phyloP scores from a whole-genome alignment of 2,797 vertebrate species.

The Pseudotriccus pelzelni region DNA sequence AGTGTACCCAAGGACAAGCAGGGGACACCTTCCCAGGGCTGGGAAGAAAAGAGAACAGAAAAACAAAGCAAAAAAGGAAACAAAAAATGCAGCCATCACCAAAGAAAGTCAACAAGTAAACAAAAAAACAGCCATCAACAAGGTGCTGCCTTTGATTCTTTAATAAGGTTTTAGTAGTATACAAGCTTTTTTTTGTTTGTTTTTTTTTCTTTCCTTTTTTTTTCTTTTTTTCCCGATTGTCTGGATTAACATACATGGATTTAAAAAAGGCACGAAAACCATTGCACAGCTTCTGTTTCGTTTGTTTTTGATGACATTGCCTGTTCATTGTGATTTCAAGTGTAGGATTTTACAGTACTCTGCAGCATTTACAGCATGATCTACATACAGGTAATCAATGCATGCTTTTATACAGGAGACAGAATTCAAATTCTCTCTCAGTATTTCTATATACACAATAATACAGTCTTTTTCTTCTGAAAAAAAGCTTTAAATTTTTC shows the following conservation, averaged over 20 bases:
- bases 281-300: slow-evolving; percentile 82
- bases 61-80: background rate
- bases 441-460: slow-evolving; percentile 70
- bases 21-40: background rate
- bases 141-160: slow-evolving; percentile 83
- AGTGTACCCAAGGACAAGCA: background rate
- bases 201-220: slow-evolving; percentile 35
- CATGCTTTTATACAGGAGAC: slow-evolving; percentile 86
- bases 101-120: background rate
- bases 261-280: slow-evolving; percentile 97
- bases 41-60: background rate
- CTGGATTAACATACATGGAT: slow-evolving; percentile 94
- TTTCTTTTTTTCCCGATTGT: slow-evolving; percentile 82
- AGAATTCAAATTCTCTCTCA: slow-evolving; percentile 66
- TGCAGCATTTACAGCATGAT: slow-evolving; percentile 84
- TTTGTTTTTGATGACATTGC: slow-evolving; percentile 82
- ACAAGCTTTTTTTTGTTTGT: slow-evolving; percentile 83
- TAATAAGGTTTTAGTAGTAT: slow-evolving; percentile 93
- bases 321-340: slow-evolving; percentile 87
- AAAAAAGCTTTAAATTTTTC: slow-evolving; percentile 69
- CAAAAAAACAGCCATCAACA: slow-evolving; percentile 48
- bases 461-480: slow-evolving; percentile 71
- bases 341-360: slow-evolving; percentile 90
- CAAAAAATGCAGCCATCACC: background rate
- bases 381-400: slow-evolving; percentile 77